A percentile compares a stretch with the other conserved stretches of the same genome.
Conservation (phyloP, 2,113 vertebrate species). For the Centropus unirufus region DNA sequence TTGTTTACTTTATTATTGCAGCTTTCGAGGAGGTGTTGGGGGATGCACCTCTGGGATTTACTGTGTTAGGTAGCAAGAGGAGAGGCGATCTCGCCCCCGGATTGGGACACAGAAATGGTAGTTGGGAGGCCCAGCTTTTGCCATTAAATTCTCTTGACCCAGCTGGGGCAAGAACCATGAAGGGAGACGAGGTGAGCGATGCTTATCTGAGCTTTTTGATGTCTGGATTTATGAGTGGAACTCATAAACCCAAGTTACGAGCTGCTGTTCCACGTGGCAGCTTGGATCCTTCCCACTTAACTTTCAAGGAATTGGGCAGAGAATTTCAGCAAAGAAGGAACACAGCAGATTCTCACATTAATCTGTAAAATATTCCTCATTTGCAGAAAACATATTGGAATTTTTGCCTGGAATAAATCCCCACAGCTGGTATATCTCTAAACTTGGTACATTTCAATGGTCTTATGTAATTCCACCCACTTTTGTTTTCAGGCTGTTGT, state of each 20-base stretch:
- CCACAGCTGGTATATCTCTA: neutral
- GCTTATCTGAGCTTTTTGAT: rapidly evolving
- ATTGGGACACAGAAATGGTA: neutral
- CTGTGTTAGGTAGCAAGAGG: neutral
- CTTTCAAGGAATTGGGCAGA: neutral
- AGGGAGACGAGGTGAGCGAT: neutral
- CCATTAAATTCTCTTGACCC: neutral
- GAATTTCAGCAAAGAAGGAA: neutral
- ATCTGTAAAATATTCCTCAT: neutral
- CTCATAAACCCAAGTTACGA: neutral
- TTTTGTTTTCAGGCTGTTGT: constrained; percentile 88
- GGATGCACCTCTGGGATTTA: neutral
- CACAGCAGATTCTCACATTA: neutral
- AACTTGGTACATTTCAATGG: neutral
- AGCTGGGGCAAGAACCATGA: neutral
- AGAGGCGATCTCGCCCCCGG: neutral
- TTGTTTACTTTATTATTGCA: neutral
- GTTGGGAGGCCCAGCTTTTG: neutral
- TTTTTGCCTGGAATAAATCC: neutral
- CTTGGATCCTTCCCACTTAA: neutral
- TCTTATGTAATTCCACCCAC: rapidly evolving
- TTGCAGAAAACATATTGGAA: neutral
- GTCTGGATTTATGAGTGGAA: neutral
- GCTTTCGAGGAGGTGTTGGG: neutral
- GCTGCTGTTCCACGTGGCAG: neutral